phyloP scores from a whole-genome alignment of 2,797 vertebrate genomes.

The Morus bassanus region DNA sequence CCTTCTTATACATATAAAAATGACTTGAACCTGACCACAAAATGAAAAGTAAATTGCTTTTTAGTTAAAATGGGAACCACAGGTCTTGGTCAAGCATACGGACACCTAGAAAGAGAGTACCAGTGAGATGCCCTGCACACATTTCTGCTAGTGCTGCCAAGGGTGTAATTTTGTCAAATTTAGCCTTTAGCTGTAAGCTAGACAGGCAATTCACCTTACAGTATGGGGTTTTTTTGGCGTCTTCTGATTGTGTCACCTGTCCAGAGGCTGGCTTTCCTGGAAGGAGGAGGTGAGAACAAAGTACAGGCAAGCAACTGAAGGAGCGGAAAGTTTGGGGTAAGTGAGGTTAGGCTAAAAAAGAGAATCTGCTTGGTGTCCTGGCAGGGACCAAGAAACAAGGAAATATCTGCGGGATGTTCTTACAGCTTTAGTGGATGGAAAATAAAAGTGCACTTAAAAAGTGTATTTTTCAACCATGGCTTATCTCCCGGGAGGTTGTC shows the following conservation, averaged over 20 bases:
- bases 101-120: neutral
- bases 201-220: neutral
- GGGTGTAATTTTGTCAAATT: neutral
- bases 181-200: neutral
- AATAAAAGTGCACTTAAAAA: neutral
- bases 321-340: neutral
- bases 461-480: neutral
- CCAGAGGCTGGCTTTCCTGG: neutral
- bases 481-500: slow-evolving; percentile 34
- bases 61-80: neutral
- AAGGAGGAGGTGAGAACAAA: neutral
- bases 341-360: neutral
- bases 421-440: neutral
- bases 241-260: neutral
- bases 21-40: neutral
- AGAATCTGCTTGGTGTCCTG: neutral
- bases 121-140: neutral
- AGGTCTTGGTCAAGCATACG: neutral
- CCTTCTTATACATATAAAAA: neutral
- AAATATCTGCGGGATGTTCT: neutral
- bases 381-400: neutral
- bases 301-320: too few relatives aligned
- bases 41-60: neutral
- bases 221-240: neutral
- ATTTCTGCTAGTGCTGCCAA: neutral